Evolutionary conservation across 2,888 invertebrate species (phyloP).

Genomic region (Orthosia gracilis): DNA sequence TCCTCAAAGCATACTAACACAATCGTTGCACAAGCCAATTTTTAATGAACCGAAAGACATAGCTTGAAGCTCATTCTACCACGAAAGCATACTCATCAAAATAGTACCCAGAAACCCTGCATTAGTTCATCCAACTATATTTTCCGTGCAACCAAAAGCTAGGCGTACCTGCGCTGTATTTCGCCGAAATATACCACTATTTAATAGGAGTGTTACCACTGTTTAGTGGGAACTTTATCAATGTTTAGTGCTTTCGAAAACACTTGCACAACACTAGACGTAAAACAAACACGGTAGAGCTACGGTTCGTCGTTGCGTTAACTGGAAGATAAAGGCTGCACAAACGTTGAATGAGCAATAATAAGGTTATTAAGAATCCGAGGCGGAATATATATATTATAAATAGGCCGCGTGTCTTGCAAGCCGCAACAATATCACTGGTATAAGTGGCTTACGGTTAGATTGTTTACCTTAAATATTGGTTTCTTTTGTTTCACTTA

Average conservation of each 20-base stretch:
- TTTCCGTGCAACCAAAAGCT: background rate
- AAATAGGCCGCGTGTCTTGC: slow-evolving; percentile 10
- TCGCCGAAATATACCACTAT: background rate
- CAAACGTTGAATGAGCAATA: slow-evolving; percentile 71
- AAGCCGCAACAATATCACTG: slow-evolving; percentile 32
- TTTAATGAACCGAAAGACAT: background rate
- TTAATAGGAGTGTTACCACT: background rate
- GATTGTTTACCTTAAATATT: slow-evolving; percentile 33
- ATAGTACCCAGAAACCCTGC: background rate
- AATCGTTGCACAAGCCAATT: background rate
- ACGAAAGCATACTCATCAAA: background rate
- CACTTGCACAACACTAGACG: slow-evolving; percentile 30
- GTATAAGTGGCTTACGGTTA: slow-evolving; percentile 25
- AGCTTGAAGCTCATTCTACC: background rate
- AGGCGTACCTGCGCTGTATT: background rate
- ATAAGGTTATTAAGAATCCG: slow-evolving; percentile 62
- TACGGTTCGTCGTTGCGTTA: slow-evolving; percentile 65
- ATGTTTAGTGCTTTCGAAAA: slow-evolving; percentile 6
- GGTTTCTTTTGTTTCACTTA: slow-evolving; percentile 25
- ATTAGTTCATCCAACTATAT: background rate
- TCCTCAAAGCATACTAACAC: too few relatives aligned
- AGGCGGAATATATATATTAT: background rate
- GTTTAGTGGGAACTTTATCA: background rate
- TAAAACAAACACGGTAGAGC: slow-evolving; percentile 40
- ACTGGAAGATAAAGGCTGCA: slow-evolving; percentile 70